Conservation (phyloP, 2,888 invertebrate genomes). For the Isoperla grammatica region DNA sequence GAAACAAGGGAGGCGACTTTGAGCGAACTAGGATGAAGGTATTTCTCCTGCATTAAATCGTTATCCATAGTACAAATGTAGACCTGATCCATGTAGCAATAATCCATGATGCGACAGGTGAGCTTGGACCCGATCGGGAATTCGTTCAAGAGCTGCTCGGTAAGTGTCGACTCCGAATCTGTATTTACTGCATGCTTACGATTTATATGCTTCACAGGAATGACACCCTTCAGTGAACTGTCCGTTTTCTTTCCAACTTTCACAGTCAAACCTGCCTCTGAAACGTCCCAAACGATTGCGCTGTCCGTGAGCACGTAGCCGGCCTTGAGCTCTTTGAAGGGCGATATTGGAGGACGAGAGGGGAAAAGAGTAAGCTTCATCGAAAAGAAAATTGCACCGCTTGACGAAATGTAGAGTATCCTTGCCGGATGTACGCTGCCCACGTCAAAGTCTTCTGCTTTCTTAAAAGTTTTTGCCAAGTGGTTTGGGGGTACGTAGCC, state of each 20-base stretch:
- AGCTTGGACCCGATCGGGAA: conserved; percentile 40
- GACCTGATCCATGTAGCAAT: conserved; percentile 57
- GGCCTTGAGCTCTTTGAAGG: conserved; percentile 5
- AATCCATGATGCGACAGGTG: conserved; percentile 55
- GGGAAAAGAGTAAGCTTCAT: conserved; percentile 37
- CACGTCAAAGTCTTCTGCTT: conserved; percentile 31
- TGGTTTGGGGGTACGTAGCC: conserved; percentile 41
- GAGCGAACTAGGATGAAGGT: conserved; percentile 51
- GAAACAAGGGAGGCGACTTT: conserved; percentile 51
- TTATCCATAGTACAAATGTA: conserved; percentile 63
- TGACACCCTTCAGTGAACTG: neutral
- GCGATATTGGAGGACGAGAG: neutral
- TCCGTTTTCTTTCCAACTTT: conserved; percentile 1
- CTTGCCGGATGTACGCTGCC: conserved; percentile 13
- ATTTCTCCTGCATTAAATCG: conserved; percentile 49
- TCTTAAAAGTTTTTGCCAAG: conserved; percentile 37
- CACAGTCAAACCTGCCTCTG: neutral
- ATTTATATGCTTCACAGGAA: neutral
- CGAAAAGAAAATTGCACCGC: conserved; percentile 60
- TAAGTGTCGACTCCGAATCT: conserved; percentile 27
- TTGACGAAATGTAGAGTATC: conserved; percentile 61
- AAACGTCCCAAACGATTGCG: conserved; percentile 13
- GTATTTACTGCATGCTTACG: neutral
- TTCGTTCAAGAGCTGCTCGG: conserved; percentile 36
- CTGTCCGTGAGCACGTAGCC: neutral